These are phyloP conservation scores for Acromyrmex charruanus DNA, from an alignment of 1,140 invertebrate genomes.

Conservation along the genomic window DNA sequence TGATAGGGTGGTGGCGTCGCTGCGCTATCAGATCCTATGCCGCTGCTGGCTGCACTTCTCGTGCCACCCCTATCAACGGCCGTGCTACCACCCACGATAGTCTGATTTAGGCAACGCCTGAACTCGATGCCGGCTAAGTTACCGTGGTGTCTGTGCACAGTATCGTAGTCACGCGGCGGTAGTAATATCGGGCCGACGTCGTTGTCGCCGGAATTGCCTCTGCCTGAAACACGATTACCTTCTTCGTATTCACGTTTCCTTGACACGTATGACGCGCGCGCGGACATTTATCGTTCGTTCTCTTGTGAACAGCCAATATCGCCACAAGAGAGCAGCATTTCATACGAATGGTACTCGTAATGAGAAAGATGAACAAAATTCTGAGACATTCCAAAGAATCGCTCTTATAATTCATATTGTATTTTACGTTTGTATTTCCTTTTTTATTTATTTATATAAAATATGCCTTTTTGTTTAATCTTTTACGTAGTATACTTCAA, in stretches of 20 bases:
- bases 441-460: background rate
- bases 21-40: slow-evolving; percentile 95
- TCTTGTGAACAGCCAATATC: background rate
- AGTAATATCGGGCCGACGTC: slow-evolving; percentile 93
- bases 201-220: slow-evolving; percentile 83
- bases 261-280: slow-evolving; percentile 40
- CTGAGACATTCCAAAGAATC: background rate
- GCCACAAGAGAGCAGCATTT: background rate
- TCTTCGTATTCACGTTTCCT: slow-evolving; percentile 24
- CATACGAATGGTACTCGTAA: background rate
- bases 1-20: slow-evolving; percentile 90
- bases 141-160: slow-evolving; percentile 93
- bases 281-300: background rate
- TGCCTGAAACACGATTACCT: slow-evolving; percentile 70
- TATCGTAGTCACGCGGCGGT: slow-evolving; percentile 97
- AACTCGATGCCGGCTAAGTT: slow-evolving; percentile 94
- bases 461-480: background rate
- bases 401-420: background rate
- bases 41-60: slow-evolving; percentile 87
- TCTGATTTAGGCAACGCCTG: slow-evolving; percentile 90
- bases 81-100: slow-evolving; percentile 89
- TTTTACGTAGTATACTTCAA: background rate
- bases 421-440: background rate
- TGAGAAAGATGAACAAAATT: background rate
- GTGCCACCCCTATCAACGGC: slow-evolving; percentile 83